These are phyloP conservation scores for Aphrocallistes beatrix DNA, from an alignment of 37 sponge, comb jelly and placozoan genomes.

Conservation along the genomic window DNA sequence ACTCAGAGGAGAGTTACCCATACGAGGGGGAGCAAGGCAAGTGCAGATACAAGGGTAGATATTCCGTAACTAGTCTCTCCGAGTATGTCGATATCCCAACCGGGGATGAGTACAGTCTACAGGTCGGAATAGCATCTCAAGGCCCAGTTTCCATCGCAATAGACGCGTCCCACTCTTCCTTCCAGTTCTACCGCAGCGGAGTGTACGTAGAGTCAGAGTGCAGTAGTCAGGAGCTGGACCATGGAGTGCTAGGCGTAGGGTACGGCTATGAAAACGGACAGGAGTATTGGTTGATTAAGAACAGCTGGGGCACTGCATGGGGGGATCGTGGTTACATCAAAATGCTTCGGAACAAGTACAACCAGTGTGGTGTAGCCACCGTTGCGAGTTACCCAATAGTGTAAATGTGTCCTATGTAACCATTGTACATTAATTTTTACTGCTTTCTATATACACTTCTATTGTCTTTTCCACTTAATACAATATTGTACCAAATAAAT, in stretches of 20 bases:
- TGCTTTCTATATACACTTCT: neutral
- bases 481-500: too few species aligned
- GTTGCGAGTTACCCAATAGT: conserved; percentile 33
- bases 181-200: conserved; percentile 78
- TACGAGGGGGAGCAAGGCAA: conserved; percentile 36
- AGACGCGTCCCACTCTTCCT: conserved; percentile 54
- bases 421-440: neutral
- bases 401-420: neutral
- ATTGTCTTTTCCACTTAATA: too few species aligned
- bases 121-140: conserved; percentile 20
- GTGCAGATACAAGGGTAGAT: conserved; percentile 19
- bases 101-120: conserved; percentile 26
- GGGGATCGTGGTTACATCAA: conserved; percentile 42
- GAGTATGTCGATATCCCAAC: conserved; percentile 24
- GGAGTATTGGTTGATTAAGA: conserved; percentile 30
- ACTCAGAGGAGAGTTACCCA: conserved; percentile 61
- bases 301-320: conserved; percentile 50
- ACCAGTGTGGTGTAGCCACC: conserved; percentile 47
- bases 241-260: conserved; percentile 82
- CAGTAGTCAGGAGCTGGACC: conserved; percentile 62
- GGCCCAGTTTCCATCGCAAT: conserved; percentile 47
- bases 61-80: conserved; percentile 24
- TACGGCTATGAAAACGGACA: conserved; percentile 28
- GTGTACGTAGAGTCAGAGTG: conserved; percentile 60
- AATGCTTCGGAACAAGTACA: conserved; percentile 37